Evolutionary conservation across 2,888 invertebrate genomes (phyloP).

Genomic region (Tipula unca): DNA sequence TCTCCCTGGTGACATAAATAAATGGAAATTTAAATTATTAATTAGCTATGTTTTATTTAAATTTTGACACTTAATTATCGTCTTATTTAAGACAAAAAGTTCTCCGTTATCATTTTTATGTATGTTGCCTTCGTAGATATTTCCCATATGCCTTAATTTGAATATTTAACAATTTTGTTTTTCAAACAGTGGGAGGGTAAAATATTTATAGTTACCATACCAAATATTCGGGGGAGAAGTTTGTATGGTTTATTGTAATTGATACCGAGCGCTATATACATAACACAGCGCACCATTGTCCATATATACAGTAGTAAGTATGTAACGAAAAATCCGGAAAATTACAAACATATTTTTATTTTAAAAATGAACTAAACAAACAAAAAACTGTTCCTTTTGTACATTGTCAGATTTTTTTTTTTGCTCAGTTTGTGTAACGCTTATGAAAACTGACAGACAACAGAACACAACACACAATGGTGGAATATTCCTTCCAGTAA

Average conservation of each 20-base stretch:
- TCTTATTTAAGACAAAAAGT: neutral
- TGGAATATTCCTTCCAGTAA: neutral
- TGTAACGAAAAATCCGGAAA: neutral
- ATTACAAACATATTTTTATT: neutral
- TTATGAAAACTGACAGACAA: neutral
- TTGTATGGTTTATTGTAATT: neutral
- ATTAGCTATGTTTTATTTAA: neutral
- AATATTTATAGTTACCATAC: neutral
- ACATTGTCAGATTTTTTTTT: neutral
- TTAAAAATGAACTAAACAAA: neutral
- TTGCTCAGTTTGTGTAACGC: neutral
- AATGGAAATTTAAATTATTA: neutral
- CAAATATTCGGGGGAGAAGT: neutral
- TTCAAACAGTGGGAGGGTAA: neutral
- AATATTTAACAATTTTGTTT: neutral
- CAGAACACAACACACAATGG: neutral
- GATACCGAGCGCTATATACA: neutral
- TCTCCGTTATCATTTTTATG: neutral
- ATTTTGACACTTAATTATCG: neutral
- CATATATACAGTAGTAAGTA: neutral
- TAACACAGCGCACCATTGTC: neutral
- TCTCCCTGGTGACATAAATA: neutral
- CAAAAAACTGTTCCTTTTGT: neutral
- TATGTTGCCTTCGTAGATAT: neutral
- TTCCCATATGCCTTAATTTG: neutral